Base-by-base conservation (phyloP, 92 coral and sea anemone species). In the Actinernus sp. region DNA sequence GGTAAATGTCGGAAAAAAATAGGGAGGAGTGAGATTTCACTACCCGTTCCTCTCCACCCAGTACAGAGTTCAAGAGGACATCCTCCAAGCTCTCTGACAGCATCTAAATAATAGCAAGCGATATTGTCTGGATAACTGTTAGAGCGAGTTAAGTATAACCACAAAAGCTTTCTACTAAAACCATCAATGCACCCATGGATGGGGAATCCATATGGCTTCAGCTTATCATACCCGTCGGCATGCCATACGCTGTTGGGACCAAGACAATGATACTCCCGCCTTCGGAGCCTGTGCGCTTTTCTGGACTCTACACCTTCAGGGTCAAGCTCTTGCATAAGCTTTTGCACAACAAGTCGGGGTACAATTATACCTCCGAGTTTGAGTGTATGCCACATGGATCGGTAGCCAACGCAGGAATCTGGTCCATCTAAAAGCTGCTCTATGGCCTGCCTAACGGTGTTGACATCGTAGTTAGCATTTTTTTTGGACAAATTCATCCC, bases 321-420 rank as follows among this genome's bases (percentile, higher is more conserved):
- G 37, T 55, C 76, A 53, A 68, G 48, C 40, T 68, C 76, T 40
- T 54, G 29, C 49, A 68, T 29, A 29, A 68, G 49, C 33, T 74
- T 25, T 44, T 74, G 82, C 33, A 74, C 82, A 34, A 74, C 74
- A 14, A 63, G 20, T 18, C 74, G 55, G 16, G 85, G 85, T 17
- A 78, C 78, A 28, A 25, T 63, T 31, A 78, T 57, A 8, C 85
- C 85, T 50, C 40, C 67, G 29, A 68, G 66, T 34, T 51, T 59
- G 32, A 77, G 84, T 26, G 59, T 55, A 55, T 77, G 84, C 84
- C 77, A 77, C 31, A 77, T 69, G 19, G 62, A 67, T 21, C 84
- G 58, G 49, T 77, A 77, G 38, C 84, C 84, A 13, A 67, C 61
- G 49, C 59, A 32, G 16, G 69, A 67, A 56, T 49, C 68, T 26